Conservation (phyloP, 2,888 invertebrate genomes). For the Lamellibrachia satsuma region DNA sequence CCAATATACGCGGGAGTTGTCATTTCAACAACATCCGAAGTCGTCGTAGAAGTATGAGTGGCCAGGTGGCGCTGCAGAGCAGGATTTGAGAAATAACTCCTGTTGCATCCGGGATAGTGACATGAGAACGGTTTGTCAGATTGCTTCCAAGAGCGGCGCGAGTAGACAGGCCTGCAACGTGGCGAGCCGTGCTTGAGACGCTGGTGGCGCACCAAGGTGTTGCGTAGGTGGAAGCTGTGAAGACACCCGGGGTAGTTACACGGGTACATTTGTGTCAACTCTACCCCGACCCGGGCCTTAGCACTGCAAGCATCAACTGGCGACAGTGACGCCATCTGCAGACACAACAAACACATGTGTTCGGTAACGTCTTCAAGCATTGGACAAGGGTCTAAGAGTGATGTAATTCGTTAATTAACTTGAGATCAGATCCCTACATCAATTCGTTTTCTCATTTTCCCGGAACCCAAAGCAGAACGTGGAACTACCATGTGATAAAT, state of each 20-base stretch:
- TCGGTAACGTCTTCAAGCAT: not conserved
- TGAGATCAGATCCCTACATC: not conserved
- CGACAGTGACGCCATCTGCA: slow-evolving; percentile 1
- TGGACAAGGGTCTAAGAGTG: not conserved
- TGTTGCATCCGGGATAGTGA: not conserved
- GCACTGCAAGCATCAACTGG: not conserved
- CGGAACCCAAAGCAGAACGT: not conserved
- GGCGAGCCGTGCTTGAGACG: slow-evolving; percentile 12
- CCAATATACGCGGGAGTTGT: not conserved
- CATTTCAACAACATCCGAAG: not conserved
- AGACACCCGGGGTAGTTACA: not conserved
- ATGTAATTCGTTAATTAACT: no score
- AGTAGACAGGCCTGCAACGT: not conserved
- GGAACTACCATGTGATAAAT: no score
- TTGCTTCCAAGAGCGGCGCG: not conserved
- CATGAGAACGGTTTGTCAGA: not conserved
- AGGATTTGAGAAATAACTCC: not conserved
- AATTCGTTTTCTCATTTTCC: not conserved
- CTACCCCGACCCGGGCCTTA: not conserved
- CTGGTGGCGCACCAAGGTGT: not conserved
- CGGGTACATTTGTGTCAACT: not conserved
- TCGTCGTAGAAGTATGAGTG: not conserved
- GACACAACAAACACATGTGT: not conserved
- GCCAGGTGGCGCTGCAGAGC: not conserved
- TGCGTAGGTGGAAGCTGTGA: not conserved